These are phyloP conservation scores for Thamnaconus septentrionalis DNA, from an alignment of 2,113 vertebrate genomes.

Conservation along the genomic window DNA sequence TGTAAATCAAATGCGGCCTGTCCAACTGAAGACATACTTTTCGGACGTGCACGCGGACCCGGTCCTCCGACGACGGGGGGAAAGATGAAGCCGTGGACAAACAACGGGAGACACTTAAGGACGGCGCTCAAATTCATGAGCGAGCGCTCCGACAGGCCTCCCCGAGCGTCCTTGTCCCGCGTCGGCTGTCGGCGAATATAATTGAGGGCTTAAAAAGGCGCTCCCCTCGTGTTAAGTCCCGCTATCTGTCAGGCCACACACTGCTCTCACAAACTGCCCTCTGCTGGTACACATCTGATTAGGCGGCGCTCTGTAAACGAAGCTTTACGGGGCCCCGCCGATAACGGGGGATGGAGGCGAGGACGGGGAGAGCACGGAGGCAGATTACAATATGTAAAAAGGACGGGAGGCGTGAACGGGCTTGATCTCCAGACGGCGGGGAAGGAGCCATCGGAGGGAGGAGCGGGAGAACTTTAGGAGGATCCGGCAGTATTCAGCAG, in stretches of 20 bases:
- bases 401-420: constrained; percentile 8
- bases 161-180: constrained; percentile 41
- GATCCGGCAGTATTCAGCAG: background rate
- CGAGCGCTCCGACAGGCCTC: constrained; percentile 38
- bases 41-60: background rate
- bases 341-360: constrained; percentile 45
- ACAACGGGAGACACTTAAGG: constrained; percentile 19
- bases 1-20: background rate
- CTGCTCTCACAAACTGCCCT: constrained; percentile 66
- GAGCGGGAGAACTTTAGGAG: background rate
- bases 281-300: constrained; percentile 66
- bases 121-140: constrained; percentile 26
- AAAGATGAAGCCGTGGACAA: constrained; percentile 9
- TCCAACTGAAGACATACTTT: background rate
- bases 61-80: constrained; percentile 4
- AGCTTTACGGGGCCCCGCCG: constrained; percentile 52
- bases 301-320: constrained; percentile 63
- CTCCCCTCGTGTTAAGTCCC: constrained; percentile 62
- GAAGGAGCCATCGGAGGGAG: no score
- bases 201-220: constrained; percentile 66
- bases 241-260: constrained; percentile 63
- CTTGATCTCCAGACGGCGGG: no score
- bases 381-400: constrained; percentile 60
- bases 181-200: constrained; percentile 60
- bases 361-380: constrained; percentile 14